Evolutionary conservation across 2,113 vertebrate genomes (phyloP).

Genomic region (Malurus melanocephalus): DNA sequence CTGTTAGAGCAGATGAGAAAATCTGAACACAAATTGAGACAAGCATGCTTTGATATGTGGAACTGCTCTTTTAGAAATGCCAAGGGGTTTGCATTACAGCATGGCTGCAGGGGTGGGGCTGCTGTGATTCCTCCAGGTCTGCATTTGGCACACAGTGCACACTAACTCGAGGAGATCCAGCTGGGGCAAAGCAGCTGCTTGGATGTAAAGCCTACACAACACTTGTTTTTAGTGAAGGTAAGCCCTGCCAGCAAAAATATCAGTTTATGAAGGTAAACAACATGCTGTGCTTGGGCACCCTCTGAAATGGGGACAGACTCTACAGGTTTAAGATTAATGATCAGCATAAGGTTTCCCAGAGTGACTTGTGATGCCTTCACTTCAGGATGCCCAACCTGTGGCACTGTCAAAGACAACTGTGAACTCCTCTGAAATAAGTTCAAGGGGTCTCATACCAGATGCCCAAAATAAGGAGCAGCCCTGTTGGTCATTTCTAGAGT

Average conservation of each 20-base stretch:
- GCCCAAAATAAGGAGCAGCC: background rate
- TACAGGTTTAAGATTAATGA: background rate
- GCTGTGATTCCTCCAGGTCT: background rate
- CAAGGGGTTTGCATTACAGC: conserved; percentile 14
- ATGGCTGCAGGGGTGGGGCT: background rate
- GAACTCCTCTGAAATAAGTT: background rate
- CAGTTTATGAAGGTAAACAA: background rate
- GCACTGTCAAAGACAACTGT: background rate
- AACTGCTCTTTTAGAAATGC: conserved; percentile 27
- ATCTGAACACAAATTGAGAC: conserved; percentile 33
- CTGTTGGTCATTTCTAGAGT: background rate
- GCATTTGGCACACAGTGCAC: background rate
- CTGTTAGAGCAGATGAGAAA: conserved; percentile 52
- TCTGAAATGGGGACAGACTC: background rate
- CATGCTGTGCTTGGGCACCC: background rate
- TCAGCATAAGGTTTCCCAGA: background rate
- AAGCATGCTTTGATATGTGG: conserved; percentile 19
- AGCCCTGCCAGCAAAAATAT: background rate
- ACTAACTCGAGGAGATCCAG: background rate
- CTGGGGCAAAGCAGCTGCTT: background rate
- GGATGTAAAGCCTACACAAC: background rate
- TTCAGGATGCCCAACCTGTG: background rate
- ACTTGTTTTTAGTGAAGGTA: background rate
- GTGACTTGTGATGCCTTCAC: background rate
- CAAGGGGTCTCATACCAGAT: background rate